Evolutionary conservation across 2,797 vertebrate genomes (phyloP).

Genomic region (Silurus lanzhouensis): DNA sequence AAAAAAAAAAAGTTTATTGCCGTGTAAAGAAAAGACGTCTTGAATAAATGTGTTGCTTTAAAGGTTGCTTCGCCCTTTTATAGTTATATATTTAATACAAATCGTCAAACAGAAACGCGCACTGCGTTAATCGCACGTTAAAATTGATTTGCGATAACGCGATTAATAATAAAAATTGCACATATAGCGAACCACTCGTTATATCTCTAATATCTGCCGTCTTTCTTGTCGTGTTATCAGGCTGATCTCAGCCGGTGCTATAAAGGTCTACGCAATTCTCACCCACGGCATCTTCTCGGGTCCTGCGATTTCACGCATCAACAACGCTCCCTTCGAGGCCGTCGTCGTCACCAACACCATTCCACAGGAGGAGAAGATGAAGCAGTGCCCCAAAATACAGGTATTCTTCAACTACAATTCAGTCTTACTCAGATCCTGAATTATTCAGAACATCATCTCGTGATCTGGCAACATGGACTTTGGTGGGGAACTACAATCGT

Average conservation of each 20-base stretch:
- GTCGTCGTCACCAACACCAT: constrained; percentile 98
- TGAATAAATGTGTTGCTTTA: too few species aligned
- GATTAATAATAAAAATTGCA: too few species aligned
- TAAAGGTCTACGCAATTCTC: constrained; percentile 95
- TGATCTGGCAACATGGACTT: background rate
- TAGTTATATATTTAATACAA: too few species aligned
- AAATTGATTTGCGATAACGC: too few species aligned
- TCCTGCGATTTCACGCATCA: constrained; percentile 95
- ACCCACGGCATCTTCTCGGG: constrained; percentile 98
- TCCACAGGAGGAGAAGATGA: constrained; percentile 99
- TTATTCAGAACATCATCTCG: background rate
- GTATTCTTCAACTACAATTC: constrained; percentile 63
- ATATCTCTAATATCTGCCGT: background rate
- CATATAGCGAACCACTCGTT: background rate
- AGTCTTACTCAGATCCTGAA: background rate
- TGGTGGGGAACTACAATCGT: background rate
- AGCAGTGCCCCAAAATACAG: constrained; percentile 97
- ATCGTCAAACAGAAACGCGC: too few species aligned
- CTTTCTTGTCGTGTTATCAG: constrained; percentile 58
- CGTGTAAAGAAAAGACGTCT: too few species aligned
- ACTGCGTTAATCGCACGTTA: too few species aligned
- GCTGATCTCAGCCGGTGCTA: constrained; percentile 93
- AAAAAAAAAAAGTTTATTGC: too few species aligned
- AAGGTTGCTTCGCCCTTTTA: too few species aligned
- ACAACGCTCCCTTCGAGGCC: constrained; percentile 95